These are phyloP conservation scores for Actinernus sp. DNA, from an alignment of 92 coral and sea anemone genomes.

Conservation along the genomic window DNA sequence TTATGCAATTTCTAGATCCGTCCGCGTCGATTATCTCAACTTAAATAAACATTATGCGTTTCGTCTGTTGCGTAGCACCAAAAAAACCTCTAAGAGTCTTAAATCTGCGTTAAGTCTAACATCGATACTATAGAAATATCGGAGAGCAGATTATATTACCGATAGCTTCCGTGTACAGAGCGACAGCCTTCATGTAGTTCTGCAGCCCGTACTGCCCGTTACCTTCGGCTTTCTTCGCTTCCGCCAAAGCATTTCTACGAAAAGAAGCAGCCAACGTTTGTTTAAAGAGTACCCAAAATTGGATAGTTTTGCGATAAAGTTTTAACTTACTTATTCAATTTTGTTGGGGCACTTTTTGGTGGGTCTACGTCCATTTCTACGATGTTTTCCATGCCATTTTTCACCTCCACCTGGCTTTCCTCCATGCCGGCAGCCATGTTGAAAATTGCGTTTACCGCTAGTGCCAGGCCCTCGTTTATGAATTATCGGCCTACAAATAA, in stretches of 20 bases:
- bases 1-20: too few species aligned
- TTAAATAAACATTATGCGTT: too few species aligned
- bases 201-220: conserved; percentile 78
- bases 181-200: conserved; percentile 74
- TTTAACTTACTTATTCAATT: conserved; percentile 31
- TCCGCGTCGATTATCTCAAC: too few species aligned
- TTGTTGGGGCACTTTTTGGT: conserved; percentile 10
- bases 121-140: too few species aligned
- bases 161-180: conserved; percentile 93
- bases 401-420: conserved; percentile 6
- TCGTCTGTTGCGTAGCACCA: too few species aligned
- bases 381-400: conserved; percentile 2
- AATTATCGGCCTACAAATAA: too few species aligned
- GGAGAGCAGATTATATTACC: conserved; percentile 53
- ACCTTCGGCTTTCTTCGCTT: conserved; percentile 93
- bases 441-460: not conserved
- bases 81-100: too few species aligned
- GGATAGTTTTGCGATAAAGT: too few species aligned
- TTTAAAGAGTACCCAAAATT: too few species aligned
- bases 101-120: too few species aligned
- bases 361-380: conserved; percentile 70
- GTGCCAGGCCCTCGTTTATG: not conserved
- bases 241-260: conserved; percentile 80
- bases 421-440: conserved; percentile 47
- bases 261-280: conserved; percentile 20